A percentile compares a stretch with the other conserved stretches of the same genome.
phyloP scores from a whole-genome alignment of 2,888 invertebrate species.

The Dichetophora obliterata region DNA sequence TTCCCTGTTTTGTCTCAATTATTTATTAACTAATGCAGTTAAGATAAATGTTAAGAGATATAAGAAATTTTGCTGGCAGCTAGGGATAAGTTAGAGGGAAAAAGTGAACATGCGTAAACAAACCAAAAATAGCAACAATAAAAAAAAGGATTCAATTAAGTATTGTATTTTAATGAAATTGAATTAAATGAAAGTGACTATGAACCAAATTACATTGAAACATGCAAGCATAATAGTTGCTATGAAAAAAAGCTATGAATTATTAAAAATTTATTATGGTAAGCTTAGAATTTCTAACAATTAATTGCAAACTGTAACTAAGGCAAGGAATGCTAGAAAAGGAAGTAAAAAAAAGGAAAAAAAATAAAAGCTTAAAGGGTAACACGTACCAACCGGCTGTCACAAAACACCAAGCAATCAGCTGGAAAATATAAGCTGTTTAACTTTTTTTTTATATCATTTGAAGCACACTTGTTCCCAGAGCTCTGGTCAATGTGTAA shows the following conservation, averaged over 20 bases:
- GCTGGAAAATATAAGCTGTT: constrained; percentile 19
- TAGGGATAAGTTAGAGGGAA: neutral
- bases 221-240: constrained; percentile 47
- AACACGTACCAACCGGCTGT: neutral
- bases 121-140: neutral
- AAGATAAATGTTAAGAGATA: constrained; percentile 45
- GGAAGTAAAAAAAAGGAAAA: neutral
- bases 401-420: neutral
- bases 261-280: neutral
- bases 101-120: neutral
- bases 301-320: neutral
- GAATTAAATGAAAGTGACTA: constrained; percentile 47
- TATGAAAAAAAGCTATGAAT: neutral
- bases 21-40: constrained; percentile 46
- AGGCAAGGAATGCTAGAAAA: neutral
- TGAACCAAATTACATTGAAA: constrained; percentile 43
- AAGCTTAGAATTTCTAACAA: neutral
- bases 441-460: neutral
- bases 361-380: neutral
- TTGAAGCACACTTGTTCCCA: constrained; percentile 1
- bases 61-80: neutral
- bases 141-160: constrained; percentile 45
- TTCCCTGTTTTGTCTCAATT: constrained; percentile 39
- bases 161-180: constrained; percentile 43
- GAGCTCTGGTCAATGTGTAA: neutral